Base-by-base conservation (phyloP, 2,797 vertebrate species). In the Thamnophis elegans region DNA sequence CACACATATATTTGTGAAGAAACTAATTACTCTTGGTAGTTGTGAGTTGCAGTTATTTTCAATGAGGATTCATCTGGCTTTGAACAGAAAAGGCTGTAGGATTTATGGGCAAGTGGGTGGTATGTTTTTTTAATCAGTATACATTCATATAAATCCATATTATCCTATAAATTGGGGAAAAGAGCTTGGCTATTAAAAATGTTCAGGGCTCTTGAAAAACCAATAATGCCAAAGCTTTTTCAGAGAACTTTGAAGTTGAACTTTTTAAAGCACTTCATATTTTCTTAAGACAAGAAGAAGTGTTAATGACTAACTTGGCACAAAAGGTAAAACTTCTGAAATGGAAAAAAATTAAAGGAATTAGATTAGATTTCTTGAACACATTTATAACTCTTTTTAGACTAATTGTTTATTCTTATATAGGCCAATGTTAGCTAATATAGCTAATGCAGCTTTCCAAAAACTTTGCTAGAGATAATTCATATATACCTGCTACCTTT, bases 1-100 rank as follows among this genome's bases (percentile, higher is more conserved):
- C n/a, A n/a, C n/a, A n/a, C n/a, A n/a, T n/a, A n/a, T n/a, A 85
- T 86, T 90, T 91, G 92, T 82, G 42, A 78, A 90, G 60, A 82
- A 90, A 10, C 26, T 22, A 16, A 42, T 91, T 90, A 89, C 65
- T 58, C 47, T 22, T 53, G 85, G 51, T 53, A 18, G 22, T 86
- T 86, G 7, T 28, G 14, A 53, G 51, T n/a, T 0, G 16, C 28
- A 16, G 26, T 42, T 94, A 26, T 54, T 95, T 91, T 93, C 32
- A 28, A 60, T 26, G 22, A 78, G 22, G 42, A 13, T 54, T 53
- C 78, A 86, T 54, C 78, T 54, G 25, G 55, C 85, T 82, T 1
- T 87, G 6, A 2, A 5, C 4, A 65, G 54, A 0, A 53, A 65
- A 62, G 53, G n/a, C 86, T 56, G 1, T 1, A 62, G 82, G 85